Percentiles rank a stretch among this genome's conserved stretches.
Evolutionary conservation across 2,888 invertebrate species (phyloP).

Genomic region (Eupithecia subfuscata): DNA sequence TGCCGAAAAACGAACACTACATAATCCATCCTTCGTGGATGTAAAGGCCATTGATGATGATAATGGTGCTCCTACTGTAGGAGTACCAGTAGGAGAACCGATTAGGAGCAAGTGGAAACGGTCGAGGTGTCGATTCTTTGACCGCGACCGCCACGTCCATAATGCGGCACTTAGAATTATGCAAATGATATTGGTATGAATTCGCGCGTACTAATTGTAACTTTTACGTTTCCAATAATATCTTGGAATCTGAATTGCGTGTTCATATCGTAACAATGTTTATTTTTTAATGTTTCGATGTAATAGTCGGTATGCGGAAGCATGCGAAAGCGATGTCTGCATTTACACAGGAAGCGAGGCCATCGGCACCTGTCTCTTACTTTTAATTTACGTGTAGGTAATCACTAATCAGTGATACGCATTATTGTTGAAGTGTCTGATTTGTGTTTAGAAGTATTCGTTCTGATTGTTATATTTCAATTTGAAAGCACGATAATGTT

Average conservation of each 20-base stretch:
- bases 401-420: neutral
- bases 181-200: neutral
- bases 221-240: neutral
- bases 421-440: neutral
- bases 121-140: neutral
- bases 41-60: no score
- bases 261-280: slow-evolving; percentile 12
- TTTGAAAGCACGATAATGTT: no score
- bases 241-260: slow-evolving; percentile 19
- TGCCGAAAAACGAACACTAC: no score
- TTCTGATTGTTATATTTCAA: no score
- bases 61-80: no score
- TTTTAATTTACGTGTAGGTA: neutral
- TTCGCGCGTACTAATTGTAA: neutral
- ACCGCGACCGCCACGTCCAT: neutral
- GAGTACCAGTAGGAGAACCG: no score
- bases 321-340: slow-evolving; percentile 61
- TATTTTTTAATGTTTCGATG: slow-evolving; percentile 32
- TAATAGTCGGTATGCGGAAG: slow-evolving; percentile 50
- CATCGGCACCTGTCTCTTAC: neutral
- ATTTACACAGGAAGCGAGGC: slow-evolving; percentile 18
- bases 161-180: neutral
- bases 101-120: no score
- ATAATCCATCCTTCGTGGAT: no score
- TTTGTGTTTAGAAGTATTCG: neutral